phyloP scores from a whole-genome alignment of 2,888 invertebrate species.

The Trachelus troglodyta region DNA sequence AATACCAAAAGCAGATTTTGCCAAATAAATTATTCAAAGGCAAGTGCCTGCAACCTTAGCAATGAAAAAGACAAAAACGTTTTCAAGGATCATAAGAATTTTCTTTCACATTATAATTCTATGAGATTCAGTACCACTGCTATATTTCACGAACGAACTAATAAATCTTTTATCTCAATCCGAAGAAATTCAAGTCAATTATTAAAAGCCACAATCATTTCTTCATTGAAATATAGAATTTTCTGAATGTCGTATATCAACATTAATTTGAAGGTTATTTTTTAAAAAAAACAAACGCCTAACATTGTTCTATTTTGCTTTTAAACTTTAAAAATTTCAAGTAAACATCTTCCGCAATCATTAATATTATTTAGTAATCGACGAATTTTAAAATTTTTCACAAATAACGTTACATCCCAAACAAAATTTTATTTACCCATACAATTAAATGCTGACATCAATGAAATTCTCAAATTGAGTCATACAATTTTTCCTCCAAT shows the following conservation, averaged over 20 bases:
- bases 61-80: neutral
- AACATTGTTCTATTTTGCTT: neutral
- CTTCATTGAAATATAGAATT: neutral
- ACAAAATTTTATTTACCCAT: neutral
- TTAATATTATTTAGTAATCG: neutral
- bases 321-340: neutral
- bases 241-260: neutral
- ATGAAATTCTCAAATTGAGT: neutral
- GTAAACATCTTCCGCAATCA: neutral
- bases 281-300: neutral
- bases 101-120: neutral
- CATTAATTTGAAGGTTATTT: neutral
- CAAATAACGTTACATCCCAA: neutral
- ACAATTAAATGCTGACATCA: neutral
- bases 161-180: neutral
- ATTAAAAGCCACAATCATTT: neutral
- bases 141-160: neutral
- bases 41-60: neutral
- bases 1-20: neutral
- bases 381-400: neutral
- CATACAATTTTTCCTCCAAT: neutral
- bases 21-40: neutral
- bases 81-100: neutral
- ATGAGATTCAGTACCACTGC: neutral
- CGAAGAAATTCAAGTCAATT: neutral